phyloP scores from a whole-genome alignment of 2,888 invertebrate species.

The Caenorhabditis parvicauda region DNA sequence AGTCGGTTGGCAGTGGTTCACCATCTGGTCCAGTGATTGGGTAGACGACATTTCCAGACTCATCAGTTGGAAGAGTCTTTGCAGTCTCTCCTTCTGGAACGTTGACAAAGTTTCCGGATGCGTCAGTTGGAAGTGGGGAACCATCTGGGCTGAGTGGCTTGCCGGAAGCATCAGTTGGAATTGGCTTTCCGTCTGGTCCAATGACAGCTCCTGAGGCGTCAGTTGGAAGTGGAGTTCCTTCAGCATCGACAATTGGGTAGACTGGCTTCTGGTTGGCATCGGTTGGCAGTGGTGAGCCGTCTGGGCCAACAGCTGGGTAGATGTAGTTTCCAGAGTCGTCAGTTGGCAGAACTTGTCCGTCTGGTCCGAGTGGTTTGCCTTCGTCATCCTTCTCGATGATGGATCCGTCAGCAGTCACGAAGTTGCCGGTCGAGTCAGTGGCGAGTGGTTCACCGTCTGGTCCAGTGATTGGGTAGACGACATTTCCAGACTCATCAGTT shows the following conservation, averaged over 20 bases:
- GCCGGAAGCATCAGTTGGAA: slow-evolving; percentile 18
- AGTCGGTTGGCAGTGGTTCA: too few relatives aligned
- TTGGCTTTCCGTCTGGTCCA: slow-evolving; percentile 18
- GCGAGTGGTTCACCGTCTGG: slow-evolving; percentile 18
- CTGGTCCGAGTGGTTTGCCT: slow-evolving; percentile 25
- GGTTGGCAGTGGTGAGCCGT: slow-evolving; percentile 14
- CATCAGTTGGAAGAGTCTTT: too few relatives aligned
- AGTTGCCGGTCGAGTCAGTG: slow-evolving; percentile 17
- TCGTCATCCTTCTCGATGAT: slow-evolving; percentile 23
- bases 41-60: too few relatives aligned
- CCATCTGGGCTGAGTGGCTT: too few relatives aligned
- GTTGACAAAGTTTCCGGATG: too few relatives aligned
- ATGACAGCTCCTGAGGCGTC: slow-evolving; percentile 25
- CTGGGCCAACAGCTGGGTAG: slow-evolving; percentile 24
- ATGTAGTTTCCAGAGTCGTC: slow-evolving; percentile 34
- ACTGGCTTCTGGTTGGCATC: slow-evolving; percentile 23
- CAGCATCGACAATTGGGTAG: slow-evolving; percentile 10
- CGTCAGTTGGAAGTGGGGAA: too few relatives aligned
- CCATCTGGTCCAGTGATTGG: too few relatives aligned
- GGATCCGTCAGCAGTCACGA: slow-evolving; percentile 13
- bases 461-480: slow-evolving; percentile 11
- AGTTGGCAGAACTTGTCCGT: slow-evolving; percentile 18
- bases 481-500: slow-evolving; percentile 15
- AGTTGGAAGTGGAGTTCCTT: slow-evolving; percentile 16
- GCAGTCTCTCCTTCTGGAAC: too few relatives aligned